Evolutionary conservation across 1,140 invertebrate species (phyloP), one percentile per base, ranked within the genome.

Genomic region (Conus betulinus): DNA sequence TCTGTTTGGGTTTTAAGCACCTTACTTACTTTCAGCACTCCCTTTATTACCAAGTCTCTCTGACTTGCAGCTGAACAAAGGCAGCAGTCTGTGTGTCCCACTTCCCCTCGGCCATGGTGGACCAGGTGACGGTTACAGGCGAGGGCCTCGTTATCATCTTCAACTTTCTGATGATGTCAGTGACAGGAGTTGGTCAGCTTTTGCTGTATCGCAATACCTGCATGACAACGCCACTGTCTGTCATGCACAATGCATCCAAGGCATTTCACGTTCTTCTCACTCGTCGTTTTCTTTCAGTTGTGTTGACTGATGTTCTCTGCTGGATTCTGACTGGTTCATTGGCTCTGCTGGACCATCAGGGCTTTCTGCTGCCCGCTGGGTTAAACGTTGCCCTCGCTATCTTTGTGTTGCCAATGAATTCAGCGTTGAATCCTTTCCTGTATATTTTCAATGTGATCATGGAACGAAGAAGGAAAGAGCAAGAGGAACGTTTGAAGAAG

Each of bases 321-420:
- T 90, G 90, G 90, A 79, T 90, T 85, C 90, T 88, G 3, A 85
- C 89, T 11, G 57, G 85, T 20, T 11, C 83, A 51, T 63, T 90
- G 74, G 90, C 85, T 10, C n/a, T 10, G 23, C 13, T 78, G 74
- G 27, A 39, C 27, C 10, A n/a, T n/a, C 10, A n/a, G 10, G 74
- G 74, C 11, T 25, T 39, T 5, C 74, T 11, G n/a, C 23, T 78
- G 0, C 10, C 74, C 23, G 23, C 11, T n/a, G 5, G n/a, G 23
- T 17, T 78, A 15, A n/a, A 78, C 13, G 27, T 25, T 10, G 10
- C 27, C 27, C 8, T 78, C 1, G 74, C 74, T n/a, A 11, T 78
- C 11, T 78, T 78, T 78, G 23, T 78, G n/a, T n/a, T 78, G 74
- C n/a, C 74, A 11, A 10, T 78, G 27, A 78, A 39, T 23, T 78